A percentile compares a stretch with the other conserved stretches of the same genome.
These are phyloP conservation scores for Sternotherus odoratus DNA, from an alignment of 2,797 vertebrate species.

Conservation along the genomic window DNA sequence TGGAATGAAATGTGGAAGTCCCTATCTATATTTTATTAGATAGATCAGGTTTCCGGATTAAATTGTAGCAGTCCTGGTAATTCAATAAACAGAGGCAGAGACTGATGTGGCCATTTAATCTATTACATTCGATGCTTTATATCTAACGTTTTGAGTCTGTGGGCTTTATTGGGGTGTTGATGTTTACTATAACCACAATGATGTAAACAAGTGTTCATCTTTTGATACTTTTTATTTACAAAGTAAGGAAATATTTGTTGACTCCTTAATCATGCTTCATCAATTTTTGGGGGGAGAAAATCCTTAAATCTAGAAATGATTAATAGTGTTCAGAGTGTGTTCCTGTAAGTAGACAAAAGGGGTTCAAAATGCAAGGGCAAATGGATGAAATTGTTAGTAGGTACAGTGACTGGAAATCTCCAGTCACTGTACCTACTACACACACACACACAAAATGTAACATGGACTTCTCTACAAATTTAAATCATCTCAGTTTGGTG, in stretches of 20 bases:
- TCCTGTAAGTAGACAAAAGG: not conserved
- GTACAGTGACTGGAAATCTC: constrained; percentile 2
- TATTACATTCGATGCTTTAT: fast-evolving
- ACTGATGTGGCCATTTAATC: fast-evolving
- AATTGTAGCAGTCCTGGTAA: not conserved
- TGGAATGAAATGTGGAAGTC: not conserved
- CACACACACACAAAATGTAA: not conserved
- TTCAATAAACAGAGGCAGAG: not conserved
- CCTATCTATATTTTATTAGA: fast-evolving
- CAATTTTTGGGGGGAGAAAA: not conserved
- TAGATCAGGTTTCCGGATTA: not conserved
- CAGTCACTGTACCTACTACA: too few relatives aligned
- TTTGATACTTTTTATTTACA: fast-evolving
- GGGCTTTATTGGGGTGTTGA: not conserved
- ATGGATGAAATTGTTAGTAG: not conserved
- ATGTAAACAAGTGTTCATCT: fast-evolving
- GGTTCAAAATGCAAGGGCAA: not conserved
- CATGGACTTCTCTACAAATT: not conserved
- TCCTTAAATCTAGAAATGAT: not conserved
- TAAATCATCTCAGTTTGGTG: not conserved
- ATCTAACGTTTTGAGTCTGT: fast-evolving
- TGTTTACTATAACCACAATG: fast-evolving
- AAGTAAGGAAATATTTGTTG: not conserved
- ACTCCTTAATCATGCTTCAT: not conserved
- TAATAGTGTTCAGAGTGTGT: fast-evolving